Conservation (phyloP, 2,797 vertebrate species). For the Microctenopoma steveboyesi region DNA sequence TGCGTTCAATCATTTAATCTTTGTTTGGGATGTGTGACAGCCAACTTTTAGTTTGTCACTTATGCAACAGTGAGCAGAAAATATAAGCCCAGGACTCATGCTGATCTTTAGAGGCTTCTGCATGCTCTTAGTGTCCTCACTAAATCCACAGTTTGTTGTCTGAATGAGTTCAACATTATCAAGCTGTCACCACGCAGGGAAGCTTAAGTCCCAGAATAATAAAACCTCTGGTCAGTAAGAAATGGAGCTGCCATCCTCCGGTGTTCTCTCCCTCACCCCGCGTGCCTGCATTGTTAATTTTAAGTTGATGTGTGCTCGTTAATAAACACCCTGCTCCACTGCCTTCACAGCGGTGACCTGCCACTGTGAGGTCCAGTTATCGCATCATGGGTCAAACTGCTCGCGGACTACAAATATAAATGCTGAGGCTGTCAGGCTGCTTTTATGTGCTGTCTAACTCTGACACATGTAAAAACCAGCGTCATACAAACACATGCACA, state of each 20-base stretch:
- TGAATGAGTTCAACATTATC: slow-evolving; percentile 63
- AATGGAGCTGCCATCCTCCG: slow-evolving; percentile 33
- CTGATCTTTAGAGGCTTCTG: slow-evolving; percentile 28
- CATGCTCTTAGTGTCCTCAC: slow-evolving; percentile 39
- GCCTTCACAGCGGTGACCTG: slow-evolving; percentile 29
- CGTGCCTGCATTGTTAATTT: slow-evolving; percentile 52
- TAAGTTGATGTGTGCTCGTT: slow-evolving; percentile 34
- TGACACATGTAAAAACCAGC: not conserved
- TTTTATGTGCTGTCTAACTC: slow-evolving; percentile 13
- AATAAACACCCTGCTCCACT: slow-evolving; percentile 11
- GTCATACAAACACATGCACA: not conserved
- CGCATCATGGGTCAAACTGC: not conserved
- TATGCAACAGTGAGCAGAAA: not conserved
- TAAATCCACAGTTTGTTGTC: slow-evolving; percentile 65
- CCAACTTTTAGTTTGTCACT: slow-evolving; percentile 1
- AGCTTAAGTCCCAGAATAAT: slow-evolving; percentile 67
- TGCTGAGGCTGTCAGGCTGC: slow-evolving; percentile 21
- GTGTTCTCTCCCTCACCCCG: slow-evolving; percentile 66
- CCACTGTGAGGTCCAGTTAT: not conserved
- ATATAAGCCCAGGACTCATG: slow-evolving; percentile 2
- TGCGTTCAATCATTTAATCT: not conserved
- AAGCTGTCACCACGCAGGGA: slow-evolving; percentile 66
- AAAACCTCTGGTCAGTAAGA: slow-evolving; percentile 57
- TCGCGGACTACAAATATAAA: slow-evolving; percentile 13
- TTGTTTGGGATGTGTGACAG: not conserved